Evolutionary conservation across 1,140 invertebrate species (phyloP).

Genomic region (Dryas iulia): DNA sequence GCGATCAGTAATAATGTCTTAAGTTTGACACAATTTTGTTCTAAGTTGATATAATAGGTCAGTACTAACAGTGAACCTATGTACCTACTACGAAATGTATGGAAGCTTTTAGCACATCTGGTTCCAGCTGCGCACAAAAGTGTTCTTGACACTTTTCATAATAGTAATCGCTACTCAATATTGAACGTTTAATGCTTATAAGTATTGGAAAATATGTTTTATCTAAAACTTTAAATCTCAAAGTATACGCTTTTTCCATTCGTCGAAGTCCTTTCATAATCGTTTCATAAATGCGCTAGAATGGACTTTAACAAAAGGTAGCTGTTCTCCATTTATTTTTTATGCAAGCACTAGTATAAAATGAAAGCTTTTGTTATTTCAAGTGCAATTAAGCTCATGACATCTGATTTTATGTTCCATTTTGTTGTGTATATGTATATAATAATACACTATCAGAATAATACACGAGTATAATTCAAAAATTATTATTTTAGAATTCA

Average conservation of each 20-base stretch:
- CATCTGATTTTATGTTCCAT: neutral
- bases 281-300: neutral
- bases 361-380: neutral
- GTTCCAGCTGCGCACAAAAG: constrained; percentile 55
- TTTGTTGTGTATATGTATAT: neutral
- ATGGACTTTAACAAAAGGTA: neutral
- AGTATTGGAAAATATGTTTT: neutral
- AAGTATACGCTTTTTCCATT: neutral
- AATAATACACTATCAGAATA: neutral
- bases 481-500: too few relatives aligned
- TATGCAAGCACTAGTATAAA: neutral
- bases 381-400: neutral
- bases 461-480: too few relatives aligned
- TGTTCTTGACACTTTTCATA: constrained; percentile 26
- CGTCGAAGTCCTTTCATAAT: neutral
- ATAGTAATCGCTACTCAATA: constrained; percentile 1
- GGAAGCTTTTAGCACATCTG: constrained; percentile 69
- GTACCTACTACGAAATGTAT: constrained; percentile 50
- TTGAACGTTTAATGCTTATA: neutral
- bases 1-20: constrained; percentile 31
- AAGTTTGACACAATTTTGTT: constrained; percentile 28
- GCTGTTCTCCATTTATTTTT: neutral
- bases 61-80: neutral
- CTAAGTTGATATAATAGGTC: neutral
- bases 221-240: neutral